Percentiles rank a stretch among this genome's conserved stretches.
Conservation (phyloP, 2,113 vertebrate genomes). For the Cololabis saira region DNA sequence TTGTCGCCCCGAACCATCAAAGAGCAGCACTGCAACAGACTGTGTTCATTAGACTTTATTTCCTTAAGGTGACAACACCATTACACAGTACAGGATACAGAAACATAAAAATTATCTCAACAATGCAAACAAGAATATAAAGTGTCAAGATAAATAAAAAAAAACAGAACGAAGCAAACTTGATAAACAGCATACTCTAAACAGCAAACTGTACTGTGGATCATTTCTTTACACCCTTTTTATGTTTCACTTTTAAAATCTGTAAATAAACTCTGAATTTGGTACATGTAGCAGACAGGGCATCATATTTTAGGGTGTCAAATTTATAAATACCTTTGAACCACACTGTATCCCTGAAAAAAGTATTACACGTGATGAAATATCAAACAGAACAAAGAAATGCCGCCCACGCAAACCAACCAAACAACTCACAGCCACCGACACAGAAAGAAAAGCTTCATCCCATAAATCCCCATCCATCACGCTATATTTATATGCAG, state of each 20-base stretch:
- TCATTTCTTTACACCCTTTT: constrained; percentile 4
- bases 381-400: constrained; percentile 24
- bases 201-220: constrained; percentile 18
- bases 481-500: not conserved
- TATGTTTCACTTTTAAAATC: constrained; percentile 6
- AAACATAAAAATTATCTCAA: constrained; percentile 26
- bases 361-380: constrained; percentile 2
- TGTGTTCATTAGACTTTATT: constrained; percentile 53
- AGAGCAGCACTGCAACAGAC: not conserved
- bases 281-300: constrained; percentile 22
- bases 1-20: not conserved
- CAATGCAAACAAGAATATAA: constrained; percentile 23
- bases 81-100: constrained; percentile 33
- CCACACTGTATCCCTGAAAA: constrained; percentile 52
- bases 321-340: constrained; percentile 46
- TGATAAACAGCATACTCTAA: constrained; percentile 28
- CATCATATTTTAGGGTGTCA: constrained; percentile 15
- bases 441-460: constrained; percentile 6
- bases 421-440: not conserved
- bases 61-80: constrained; percentile 38
- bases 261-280: constrained; percentile 40
- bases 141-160: constrained; percentile 17
- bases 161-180: constrained; percentile 12
- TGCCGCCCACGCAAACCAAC: constrained; percentile 29
- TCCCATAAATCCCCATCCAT: not conserved